Evolutionary conservation across 2,797 vertebrate genomes (phyloP).

Genomic region (Mycteria americana): DNA sequence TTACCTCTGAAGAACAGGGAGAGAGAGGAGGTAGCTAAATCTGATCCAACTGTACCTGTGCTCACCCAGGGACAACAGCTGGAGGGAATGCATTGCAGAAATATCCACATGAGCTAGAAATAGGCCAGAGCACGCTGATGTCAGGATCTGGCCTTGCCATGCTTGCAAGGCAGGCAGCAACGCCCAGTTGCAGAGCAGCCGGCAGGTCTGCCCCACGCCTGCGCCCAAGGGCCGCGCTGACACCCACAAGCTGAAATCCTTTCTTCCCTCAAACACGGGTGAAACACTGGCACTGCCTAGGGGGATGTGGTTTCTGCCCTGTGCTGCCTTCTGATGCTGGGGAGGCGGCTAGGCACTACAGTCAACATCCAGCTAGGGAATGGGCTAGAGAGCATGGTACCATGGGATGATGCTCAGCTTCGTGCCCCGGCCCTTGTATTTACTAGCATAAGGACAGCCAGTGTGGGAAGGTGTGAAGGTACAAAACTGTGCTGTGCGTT

Average conservation of each 20-base stretch:
- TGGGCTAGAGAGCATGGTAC: fast-evolving
- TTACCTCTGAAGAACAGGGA: background rate
- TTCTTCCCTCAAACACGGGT: fast-evolving
- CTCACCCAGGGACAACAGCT: background rate
- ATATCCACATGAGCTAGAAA: fast-evolving
- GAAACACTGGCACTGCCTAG: too few relatives aligned
- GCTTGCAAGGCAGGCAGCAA: background rate
- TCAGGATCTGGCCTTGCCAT: fast-evolving
- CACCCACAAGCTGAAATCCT: background rate
- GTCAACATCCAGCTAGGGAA: background rate
- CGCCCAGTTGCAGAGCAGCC: fast-evolving
- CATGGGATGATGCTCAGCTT: background rate
- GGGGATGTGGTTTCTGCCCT: background rate
- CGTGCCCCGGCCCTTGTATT: fast-evolving
- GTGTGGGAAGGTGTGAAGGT: background rate
- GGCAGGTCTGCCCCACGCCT: background rate
- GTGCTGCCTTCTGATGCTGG: background rate
- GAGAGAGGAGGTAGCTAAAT: background rate
- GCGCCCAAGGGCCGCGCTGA: background rate
- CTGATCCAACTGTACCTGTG: background rate
- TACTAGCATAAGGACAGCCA: background rate
- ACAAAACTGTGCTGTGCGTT: background rate
- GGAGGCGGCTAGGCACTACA: fast-evolving
- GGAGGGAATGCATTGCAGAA: background rate
- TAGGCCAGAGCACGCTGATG: fast-evolving